These are phyloP conservation scores for Neopipo cinnamomea DNA, from an alignment of 2,113 vertebrate genomes.

Conservation along the genomic window DNA sequence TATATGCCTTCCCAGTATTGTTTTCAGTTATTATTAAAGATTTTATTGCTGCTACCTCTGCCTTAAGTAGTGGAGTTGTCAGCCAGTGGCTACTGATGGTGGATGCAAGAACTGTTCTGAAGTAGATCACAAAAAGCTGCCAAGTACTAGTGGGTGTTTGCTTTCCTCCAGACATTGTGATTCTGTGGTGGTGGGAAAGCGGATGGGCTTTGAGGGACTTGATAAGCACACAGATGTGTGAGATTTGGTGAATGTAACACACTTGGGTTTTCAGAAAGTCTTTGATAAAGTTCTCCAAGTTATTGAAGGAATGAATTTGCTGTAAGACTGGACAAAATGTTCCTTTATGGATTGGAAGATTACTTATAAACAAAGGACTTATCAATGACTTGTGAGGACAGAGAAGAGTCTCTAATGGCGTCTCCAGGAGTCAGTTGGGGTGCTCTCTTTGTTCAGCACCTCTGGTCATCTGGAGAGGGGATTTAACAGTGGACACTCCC, in stretches of 20 bases:
- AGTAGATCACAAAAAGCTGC: neutral
- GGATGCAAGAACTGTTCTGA: neutral
- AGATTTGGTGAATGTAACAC: neutral
- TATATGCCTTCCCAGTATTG: neutral
- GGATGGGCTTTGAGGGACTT: neutral
- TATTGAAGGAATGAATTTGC: neutral
- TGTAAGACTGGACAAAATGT: neutral
- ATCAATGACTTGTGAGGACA: neutral
- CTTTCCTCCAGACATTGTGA: neutral
- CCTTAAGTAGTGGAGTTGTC: neutral
- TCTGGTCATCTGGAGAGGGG: neutral
- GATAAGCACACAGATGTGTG: neutral
- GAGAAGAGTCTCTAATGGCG: neutral
- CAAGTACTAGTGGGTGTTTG: neutral
- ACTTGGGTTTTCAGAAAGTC: neutral
- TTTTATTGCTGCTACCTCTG: neutral
- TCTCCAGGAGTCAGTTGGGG: neutral
- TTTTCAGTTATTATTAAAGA: neutral
- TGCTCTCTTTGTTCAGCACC: neutral
- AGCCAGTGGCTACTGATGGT: neutral
- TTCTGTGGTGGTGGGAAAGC: neutral
- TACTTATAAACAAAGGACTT: neutral
- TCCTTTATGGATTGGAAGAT: neutral
- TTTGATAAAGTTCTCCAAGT: neutral
- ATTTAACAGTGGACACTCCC: neutral